Conservation (phyloP, 2,888 invertebrate genomes). For the Eupsilia transversa region DNA sequence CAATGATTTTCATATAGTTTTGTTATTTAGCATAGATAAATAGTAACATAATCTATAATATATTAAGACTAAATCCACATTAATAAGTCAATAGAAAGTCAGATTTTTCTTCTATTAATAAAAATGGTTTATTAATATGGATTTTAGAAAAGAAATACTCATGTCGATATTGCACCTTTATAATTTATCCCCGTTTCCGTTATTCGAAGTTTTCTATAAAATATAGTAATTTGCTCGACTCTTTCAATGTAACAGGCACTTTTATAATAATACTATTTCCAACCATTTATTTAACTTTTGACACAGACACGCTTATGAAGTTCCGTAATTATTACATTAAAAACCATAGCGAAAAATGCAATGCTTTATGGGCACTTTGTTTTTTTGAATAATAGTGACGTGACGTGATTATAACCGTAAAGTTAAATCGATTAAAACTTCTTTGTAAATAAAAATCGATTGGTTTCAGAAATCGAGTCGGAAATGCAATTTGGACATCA, state of each 20-base stretch:
- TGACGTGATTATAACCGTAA: too few species aligned
- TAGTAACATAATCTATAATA: slow-evolving; percentile 40
- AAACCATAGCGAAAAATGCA: too few species aligned
- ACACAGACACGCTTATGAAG: too few species aligned
- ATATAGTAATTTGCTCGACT: slow-evolving; percentile 37
- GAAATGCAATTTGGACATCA: too few species aligned
- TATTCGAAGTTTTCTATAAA: slow-evolving; percentile 40
- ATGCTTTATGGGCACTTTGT: too few species aligned
- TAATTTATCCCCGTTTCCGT: slow-evolving; percentile 49
- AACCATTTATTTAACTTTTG: too few species aligned
- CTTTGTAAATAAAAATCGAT: too few species aligned
- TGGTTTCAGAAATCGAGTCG: too few species aligned
- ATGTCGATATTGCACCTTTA: slow-evolving; percentile 62
- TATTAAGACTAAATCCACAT: slow-evolving; percentile 37
- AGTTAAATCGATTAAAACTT: too few species aligned
- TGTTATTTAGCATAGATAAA: slow-evolving; percentile 42
- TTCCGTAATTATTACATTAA: too few species aligned
- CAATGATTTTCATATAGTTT: slow-evolving; percentile 47
- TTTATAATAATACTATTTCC: too few species aligned
- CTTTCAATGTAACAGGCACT: slow-evolving; percentile 41
- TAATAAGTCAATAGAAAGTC: slow-evolving; percentile 34
- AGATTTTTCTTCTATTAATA: not conserved
- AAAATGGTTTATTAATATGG: slow-evolving; percentile 25
- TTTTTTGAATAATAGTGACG: too few species aligned
- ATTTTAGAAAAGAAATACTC: slow-evolving; percentile 50